Conservation (phyloP, 2,888 invertebrate species). For the Drosophila helvetica region DNA sequence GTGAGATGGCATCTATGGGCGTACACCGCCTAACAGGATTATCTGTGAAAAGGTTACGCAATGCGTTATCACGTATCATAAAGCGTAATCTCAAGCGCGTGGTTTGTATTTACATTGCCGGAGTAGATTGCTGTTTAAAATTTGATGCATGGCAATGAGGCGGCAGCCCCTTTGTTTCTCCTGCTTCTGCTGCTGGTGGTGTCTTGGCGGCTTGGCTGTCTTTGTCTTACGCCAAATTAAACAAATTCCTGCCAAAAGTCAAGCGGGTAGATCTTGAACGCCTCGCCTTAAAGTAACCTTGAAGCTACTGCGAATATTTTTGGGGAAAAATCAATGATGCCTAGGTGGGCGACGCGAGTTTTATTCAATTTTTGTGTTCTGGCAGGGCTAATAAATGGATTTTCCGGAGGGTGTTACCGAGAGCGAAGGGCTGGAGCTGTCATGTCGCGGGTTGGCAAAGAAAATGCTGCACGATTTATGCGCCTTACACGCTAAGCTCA, state of each 20-base stretch:
- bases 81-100: slow-evolving; percentile 77
- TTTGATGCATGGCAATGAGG: slow-evolving; percentile 66
- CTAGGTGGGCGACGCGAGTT: slow-evolving; percentile 54
- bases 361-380: slow-evolving; percentile 70
- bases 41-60: slow-evolving; percentile 80
- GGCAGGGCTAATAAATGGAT: slow-evolving; percentile 76
- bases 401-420: slow-evolving; percentile 20
- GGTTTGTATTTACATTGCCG: slow-evolving; percentile 72
- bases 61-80: slow-evolving; percentile 81
- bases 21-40: slow-evolving; percentile 72
- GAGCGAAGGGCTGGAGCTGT: slow-evolving; percentile 25
- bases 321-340: slow-evolving; percentile 69
- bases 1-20: slow-evolving; percentile 29
- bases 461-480: slow-evolving; percentile 72
- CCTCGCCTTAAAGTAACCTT: slow-evolving; percentile 59
- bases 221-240: slow-evolving; percentile 64
- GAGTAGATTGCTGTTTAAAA: slow-evolving; percentile 76
- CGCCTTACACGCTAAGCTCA: slow-evolving; percentile 76
- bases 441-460: slow-evolving; percentile 50
- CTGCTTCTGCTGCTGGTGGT: too few relatives aligned
- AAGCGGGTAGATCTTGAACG: slow-evolving; percentile 32
- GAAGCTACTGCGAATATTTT: slow-evolving; percentile 22
- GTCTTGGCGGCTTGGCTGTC: slow-evolving; percentile 16
- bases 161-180: not conserved
- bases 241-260: slow-evolving; percentile 50